Evolutionary conservation across 1,140 invertebrate species (phyloP), one percentile per base, ranked within the genome.

Genomic region (Penaeus japonicus): DNA sequence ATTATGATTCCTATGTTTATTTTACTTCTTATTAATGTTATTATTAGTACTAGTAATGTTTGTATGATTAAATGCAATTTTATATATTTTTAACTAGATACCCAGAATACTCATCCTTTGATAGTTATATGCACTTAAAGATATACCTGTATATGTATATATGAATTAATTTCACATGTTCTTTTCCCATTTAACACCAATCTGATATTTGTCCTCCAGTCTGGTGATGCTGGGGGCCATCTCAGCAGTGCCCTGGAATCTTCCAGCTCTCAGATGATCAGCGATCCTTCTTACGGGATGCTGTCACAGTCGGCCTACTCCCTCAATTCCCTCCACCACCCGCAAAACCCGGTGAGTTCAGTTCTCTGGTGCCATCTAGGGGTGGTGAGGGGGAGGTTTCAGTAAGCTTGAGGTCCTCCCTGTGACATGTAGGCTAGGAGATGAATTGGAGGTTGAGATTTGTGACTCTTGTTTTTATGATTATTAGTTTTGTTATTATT

Each of bases 281-380:
- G 54, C 35, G 87, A 89, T 47, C 87, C 82, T 20, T 85, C 87
- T 17, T 89, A 89, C 57, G 82, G 82, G 15, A 22, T 89, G 4
- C 65, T 85, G 47, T 89, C 87, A 79, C 84, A 89, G 80, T 89
- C 89, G 32, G 84, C 84, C 5, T 86, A 83, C 73, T 89, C 84
- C 55, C 78, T 89, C 7, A 89, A 89, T 54, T 70, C 89, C 2
- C 30, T 62, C 12, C 89, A 89, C 39, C 84, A 86, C n/a, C 79
- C 83, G 22, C 78, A 70, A 20, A 86, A 79, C 20, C 89, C 73
- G 53, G 84, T 86, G 17, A 53, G 84, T 84, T 59, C 27, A 7
- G 32, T 32, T 22, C 27, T 35, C 32, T 77, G 24, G 20, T 32
- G 24, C 32, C 30, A n/a, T 77, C 32, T 12, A 4, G 39, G 7